phyloP scores from a whole-genome alignment of 2,797 vertebrate species.

The Acrossocheilus fasciatus region DNA sequence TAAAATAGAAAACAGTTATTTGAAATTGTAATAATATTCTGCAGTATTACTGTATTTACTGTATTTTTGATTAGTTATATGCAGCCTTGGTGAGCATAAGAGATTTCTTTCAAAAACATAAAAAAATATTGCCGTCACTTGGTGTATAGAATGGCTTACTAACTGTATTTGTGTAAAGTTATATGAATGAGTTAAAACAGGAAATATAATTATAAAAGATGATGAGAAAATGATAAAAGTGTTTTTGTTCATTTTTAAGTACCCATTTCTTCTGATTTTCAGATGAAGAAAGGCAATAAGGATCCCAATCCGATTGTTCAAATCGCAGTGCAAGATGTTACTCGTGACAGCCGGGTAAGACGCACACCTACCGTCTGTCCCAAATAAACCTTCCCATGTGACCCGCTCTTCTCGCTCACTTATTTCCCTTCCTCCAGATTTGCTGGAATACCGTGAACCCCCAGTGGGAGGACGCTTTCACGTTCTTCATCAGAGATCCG shows the following conservation, averaged over 20 bases:
- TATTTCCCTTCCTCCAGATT: conserved; percentile 71
- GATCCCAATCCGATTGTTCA: conserved; percentile 91
- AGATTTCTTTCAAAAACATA: neutral
- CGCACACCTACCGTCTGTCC: neutral
- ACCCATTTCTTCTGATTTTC: conserved; percentile 48
- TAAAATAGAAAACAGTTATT: neutral
- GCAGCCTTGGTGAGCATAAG: neutral
- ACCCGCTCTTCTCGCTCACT: neutral
- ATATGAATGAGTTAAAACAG: neutral
- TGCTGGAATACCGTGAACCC: conserved; percentile 83
- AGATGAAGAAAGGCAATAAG: conserved; percentile 91
- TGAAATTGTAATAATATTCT: neutral
- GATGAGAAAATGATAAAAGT: neutral
- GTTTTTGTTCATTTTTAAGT: too few species aligned
- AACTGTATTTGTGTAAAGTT: conserved; percentile 8
- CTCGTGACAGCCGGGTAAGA: conserved; percentile 88
- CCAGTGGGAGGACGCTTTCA: conserved; percentile 91
- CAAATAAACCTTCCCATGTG: neutral
- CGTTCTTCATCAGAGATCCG: conserved; percentile 92
- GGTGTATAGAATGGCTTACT: neutral
- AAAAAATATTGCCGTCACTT: neutral
- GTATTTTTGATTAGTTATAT: neutral
- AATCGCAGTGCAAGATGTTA: conserved; percentile 87
- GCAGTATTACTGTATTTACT: neutral
- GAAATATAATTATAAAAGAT: neutral